Evolutionary conservation across 2,888 invertebrate genomes (phyloP).

Genomic region (Coenonympha glycerion): DNA sequence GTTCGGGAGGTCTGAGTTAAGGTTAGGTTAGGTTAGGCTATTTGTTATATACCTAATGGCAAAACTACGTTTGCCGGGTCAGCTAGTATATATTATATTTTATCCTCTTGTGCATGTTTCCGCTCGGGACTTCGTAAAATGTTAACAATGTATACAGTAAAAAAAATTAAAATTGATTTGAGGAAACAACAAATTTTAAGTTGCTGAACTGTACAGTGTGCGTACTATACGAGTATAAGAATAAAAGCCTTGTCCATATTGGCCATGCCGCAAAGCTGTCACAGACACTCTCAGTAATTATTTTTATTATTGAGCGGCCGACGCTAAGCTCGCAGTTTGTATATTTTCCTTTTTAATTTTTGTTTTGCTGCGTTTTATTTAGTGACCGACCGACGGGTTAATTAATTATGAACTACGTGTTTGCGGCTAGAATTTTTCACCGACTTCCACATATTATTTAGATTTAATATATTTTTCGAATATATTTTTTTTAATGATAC

Average conservation of each 20-base stretch:
- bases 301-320: slow-evolving; percentile 42
- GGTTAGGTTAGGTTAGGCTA: too few relatives aligned
- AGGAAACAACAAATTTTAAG: too few relatives aligned
- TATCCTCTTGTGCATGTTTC: too few relatives aligned
- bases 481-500: neutral
- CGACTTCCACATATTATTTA: neutral
- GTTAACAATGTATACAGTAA: too few relatives aligned
- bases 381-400: slow-evolving; percentile 17
- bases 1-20: too few relatives aligned
- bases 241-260: slow-evolving; percentile 36
- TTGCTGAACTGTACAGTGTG: too few relatives aligned
- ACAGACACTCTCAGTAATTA: slow-evolving; percentile 61
- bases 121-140: too few relatives aligned
- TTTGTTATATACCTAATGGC: too few relatives aligned
- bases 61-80: too few relatives aligned
- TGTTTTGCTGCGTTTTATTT: slow-evolving; percentile 31
- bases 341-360: slow-evolving; percentile 37
- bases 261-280: slow-evolving; percentile 38
- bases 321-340: slow-evolving; percentile 28
- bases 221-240: too few relatives aligned
- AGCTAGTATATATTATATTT: too few relatives aligned
- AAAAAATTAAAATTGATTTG: too few relatives aligned
- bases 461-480: neutral
- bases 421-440: neutral
- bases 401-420: slow-evolving; percentile 21